These are phyloP conservation scores for Mus spicilegus DNA, from an alignment of 2,113 vertebrate genomes.

Conservation along the genomic window DNA sequence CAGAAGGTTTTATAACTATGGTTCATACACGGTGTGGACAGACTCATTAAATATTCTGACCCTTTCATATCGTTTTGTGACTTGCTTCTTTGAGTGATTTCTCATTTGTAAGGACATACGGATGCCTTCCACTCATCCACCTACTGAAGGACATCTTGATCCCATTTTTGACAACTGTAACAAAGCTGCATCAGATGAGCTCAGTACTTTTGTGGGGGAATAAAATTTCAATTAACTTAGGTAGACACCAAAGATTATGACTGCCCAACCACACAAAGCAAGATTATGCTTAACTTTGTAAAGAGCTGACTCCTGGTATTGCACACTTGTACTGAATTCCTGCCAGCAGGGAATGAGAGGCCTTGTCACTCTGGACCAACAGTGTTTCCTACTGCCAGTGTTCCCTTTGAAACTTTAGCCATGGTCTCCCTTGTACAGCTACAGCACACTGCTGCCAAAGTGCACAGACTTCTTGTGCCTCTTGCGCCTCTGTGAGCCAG, in stretches of 20 bases:
- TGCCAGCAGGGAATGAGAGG: rapidly evolving
- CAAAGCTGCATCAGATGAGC: background rate
- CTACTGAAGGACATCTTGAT: background rate
- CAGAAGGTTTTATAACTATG: background rate
- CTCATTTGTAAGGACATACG: background rate
- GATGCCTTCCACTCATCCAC: background rate
- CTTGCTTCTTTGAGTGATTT: background rate
- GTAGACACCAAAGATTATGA: background rate
- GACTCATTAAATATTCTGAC: background rate
- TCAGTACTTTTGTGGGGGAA: background rate
- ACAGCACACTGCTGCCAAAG: background rate
- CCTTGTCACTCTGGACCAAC: background rate
- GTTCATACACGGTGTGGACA: too few species aligned
- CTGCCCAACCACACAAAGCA: background rate
- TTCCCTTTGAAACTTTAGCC: background rate
- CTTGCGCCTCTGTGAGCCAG: background rate
- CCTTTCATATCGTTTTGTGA: background rate
- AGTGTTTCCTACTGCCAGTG: background rate
- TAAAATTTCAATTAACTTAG: background rate
- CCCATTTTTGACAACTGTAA: background rate
- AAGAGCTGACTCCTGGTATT: background rate
- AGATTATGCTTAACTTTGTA: background rate
- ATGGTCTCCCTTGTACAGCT: background rate
- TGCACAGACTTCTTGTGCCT: background rate
- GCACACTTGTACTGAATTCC: background rate